These are phyloP conservation scores for Dynastes hyllus DNA, from an alignment of 2,888 invertebrate species.

Conservation along the genomic window DNA sequence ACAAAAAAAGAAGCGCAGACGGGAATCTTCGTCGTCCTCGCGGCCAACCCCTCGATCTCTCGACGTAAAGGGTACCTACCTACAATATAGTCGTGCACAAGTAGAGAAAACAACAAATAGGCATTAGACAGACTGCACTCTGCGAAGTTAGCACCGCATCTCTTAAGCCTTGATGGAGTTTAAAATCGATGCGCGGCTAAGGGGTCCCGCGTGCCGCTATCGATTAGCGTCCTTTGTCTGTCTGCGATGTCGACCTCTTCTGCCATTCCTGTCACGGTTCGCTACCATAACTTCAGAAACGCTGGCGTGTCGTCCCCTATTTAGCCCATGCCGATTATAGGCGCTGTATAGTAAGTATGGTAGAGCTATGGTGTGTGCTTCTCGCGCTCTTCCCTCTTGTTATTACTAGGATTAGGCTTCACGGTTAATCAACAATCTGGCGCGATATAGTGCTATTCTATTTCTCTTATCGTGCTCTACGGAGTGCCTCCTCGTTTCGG, in stretches of 20 bases:
- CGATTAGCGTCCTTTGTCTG: conserved; percentile 61
- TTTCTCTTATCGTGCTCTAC: conserved; percentile 15
- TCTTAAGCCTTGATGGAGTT: conserved; percentile 57
- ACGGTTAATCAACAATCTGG: conserved; percentile 49
- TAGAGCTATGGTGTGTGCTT: not conserved
- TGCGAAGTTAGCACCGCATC: conserved; percentile 47
- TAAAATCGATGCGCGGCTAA: conserved; percentile 60
- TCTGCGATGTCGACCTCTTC: conserved; percentile 54
- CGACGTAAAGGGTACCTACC: conserved; percentile 4
- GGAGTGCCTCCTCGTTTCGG: not conserved
- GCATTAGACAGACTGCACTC: conserved; percentile 35
- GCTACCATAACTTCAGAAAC: conserved; percentile 53
- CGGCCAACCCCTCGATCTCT: not conserved
- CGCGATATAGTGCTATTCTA: conserved; percentile 17
- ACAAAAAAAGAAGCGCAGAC: not conserved
- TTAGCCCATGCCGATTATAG: not conserved
- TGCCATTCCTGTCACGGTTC: conserved; percentile 56
- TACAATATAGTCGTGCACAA: conserved; percentile 23
- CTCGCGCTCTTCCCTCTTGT: conserved; percentile 5
- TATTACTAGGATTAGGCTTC: conserved; percentile 48
- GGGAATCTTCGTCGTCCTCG: not conserved
- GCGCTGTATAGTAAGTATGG: not conserved
- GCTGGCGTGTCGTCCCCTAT: conserved; percentile 27
- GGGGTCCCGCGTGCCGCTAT: conserved; percentile 59
- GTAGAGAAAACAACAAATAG: conserved; percentile 35